Evolutionary conservation across 2,888 invertebrate species (phyloP).

Genomic region (Euclidia mi): DNA sequence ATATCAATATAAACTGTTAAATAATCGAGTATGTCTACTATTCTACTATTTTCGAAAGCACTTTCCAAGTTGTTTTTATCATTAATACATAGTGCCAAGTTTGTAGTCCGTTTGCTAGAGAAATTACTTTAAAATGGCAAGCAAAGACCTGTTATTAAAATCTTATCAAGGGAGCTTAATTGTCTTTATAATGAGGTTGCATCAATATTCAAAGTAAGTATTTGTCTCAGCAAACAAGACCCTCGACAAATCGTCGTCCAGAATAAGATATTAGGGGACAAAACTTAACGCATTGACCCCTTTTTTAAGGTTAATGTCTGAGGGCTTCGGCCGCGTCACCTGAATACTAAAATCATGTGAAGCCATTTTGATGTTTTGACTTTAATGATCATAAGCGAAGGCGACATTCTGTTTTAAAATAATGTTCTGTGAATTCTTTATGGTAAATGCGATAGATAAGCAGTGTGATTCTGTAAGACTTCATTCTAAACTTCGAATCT

Average conservation of each 20-base stretch:
- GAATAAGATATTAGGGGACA: constrained; percentile 88
- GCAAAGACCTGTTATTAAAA: constrained; percentile 50
- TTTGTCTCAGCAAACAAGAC: constrained; percentile 74
- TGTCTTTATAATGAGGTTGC: constrained; percentile 70
- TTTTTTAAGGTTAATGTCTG: constrained; percentile 88
- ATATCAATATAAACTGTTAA: background rate
- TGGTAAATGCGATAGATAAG: no score
- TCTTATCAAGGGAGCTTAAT: constrained; percentile 68
- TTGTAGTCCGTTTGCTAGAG: background rate
- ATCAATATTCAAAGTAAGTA: constrained; percentile 85
- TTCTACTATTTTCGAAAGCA: no score
- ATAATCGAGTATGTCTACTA: no score
- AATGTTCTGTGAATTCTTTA: no score
- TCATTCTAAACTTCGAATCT: no score
- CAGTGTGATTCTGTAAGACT: no score
- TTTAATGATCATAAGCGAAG: constrained; percentile 19
- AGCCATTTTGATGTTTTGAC: constrained; percentile 55
- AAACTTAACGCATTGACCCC: constrained; percentile 88
- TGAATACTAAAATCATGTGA: constrained; percentile 81
- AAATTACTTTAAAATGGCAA: constrained; percentile 7
- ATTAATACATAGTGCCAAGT: background rate
- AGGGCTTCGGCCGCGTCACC: constrained; percentile 74
- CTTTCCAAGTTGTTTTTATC: background rate
- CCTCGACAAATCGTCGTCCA: constrained; percentile 77
- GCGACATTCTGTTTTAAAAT: background rate